A percentile compares a stretch with the other conserved stretches of the same genome.
These are phyloP conservation scores for Abrostola triplasia DNA, from an alignment of 2,888 invertebrate species.

Conservation along the genomic window DNA sequence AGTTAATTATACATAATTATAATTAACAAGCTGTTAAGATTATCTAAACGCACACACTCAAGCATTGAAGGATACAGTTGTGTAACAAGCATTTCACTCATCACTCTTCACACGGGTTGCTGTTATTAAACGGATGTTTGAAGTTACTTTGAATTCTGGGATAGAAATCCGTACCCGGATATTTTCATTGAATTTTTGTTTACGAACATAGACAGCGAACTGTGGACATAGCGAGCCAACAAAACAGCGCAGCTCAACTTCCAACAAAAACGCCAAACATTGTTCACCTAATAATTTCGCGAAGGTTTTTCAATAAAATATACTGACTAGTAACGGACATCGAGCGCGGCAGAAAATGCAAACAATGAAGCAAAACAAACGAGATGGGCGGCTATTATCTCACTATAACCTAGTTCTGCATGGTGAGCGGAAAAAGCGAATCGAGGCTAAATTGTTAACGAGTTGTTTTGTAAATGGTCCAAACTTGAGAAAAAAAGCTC, in stretches of 20 bases:
- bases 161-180: slow-evolving; percentile 38
- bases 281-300: slow-evolving; percentile 60
- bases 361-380: slow-evolving; percentile 75
- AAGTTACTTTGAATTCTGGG: slow-evolving; percentile 33
- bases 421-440: slow-evolving; percentile 65
- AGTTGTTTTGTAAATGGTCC: slow-evolving; percentile 67
- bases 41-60: background rate
- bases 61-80: slow-evolving; percentile 12
- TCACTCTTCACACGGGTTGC: slow-evolving; percentile 19
- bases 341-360: slow-evolving; percentile 65
- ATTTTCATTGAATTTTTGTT: slow-evolving; percentile 48
- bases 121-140: slow-evolving; percentile 49
- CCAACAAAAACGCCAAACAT: slow-evolving; percentile 47
- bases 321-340: slow-evolving; percentile 54
- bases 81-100: slow-evolving; percentile 30
- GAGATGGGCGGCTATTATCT: slow-evolving; percentile 74
- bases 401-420: slow-evolving; percentile 76
- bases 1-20: slow-evolving; percentile 24
- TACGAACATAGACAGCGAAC: slow-evolving; percentile 34
- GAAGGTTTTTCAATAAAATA: slow-evolving; percentile 68
- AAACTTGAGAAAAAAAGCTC: slow-evolving; percentile 57
- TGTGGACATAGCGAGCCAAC: slow-evolving; percentile 38
- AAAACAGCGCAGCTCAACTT: slow-evolving; percentile 21
- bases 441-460: slow-evolving; percentile 68
- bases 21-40: slow-evolving; percentile 13